Conservation (phyloP, 2,888 invertebrate genomes). For the Aelia acuminata region DNA sequence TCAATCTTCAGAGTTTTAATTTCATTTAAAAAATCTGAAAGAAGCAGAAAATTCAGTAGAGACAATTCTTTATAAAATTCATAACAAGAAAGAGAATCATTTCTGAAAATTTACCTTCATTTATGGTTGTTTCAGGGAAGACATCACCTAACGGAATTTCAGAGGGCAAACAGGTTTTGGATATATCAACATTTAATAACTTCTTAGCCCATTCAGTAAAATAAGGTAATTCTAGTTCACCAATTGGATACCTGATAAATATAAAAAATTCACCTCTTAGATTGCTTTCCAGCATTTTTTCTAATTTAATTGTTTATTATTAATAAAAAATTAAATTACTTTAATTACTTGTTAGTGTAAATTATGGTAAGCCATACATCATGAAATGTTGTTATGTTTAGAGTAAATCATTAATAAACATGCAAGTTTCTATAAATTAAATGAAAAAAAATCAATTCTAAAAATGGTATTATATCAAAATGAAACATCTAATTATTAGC, state of each 20-base stretch:
- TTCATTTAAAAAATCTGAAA: conserved; percentile 73
- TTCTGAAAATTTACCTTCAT: conserved; percentile 68
- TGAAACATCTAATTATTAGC: too few relatives aligned
- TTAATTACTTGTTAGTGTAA: too few relatives aligned
- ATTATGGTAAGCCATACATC: too few relatives aligned
- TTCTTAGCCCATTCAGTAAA: conserved; percentile 85
- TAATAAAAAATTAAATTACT: too few relatives aligned
- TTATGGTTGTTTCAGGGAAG: conserved; percentile 79
- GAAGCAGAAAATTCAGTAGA: background rate
- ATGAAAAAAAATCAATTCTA: too few relatives aligned
- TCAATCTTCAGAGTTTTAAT: conserved; percentile 73
- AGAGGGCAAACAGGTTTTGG: conserved; percentile 70
- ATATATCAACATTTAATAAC: conserved; percentile 79
- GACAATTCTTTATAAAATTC: background rate
- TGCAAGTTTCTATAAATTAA: too few relatives aligned
- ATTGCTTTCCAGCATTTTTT: too few relatives aligned
- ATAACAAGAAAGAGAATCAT: background rate
- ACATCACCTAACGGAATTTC: conserved; percentile 74
- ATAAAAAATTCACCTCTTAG: background rate
- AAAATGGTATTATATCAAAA: too few relatives aligned
- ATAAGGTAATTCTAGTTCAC: conserved; percentile 80
- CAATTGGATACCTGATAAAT: conserved; percentile 80
- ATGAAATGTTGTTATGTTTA: too few relatives aligned
- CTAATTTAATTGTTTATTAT: too few relatives aligned
- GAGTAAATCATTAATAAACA: too few relatives aligned